Conservation (phyloP, 2,113 vertebrate genomes). For the Sturnira hondurensis region DNA sequence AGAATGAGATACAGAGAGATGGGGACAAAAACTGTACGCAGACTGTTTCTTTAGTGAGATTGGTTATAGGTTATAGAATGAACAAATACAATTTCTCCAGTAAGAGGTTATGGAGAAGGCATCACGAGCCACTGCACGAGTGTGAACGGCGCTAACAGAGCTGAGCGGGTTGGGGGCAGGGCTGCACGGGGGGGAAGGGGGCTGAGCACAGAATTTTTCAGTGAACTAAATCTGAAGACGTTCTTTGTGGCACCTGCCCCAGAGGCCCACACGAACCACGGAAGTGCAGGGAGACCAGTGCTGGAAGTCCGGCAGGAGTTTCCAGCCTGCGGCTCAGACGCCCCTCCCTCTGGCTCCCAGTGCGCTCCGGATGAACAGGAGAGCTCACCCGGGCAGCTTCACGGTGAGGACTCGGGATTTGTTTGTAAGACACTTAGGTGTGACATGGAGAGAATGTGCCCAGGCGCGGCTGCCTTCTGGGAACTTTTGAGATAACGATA, state of each 20-base stretch:
- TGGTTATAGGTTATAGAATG: not conserved
- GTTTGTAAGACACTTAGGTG: constrained; percentile 61
- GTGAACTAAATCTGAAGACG: not conserved
- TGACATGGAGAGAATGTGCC: constrained; percentile 64
- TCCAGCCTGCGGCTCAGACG: constrained; percentile 50
- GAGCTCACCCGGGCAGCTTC: constrained; percentile 65
- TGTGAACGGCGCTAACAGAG: not conserved
- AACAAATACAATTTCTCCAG: not conserved
- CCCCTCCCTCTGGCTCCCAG: constrained; percentile 68
- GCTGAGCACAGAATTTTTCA: not conserved
- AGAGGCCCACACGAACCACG: not conserved
- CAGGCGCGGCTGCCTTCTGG: constrained; percentile 75
- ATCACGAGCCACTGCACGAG: not conserved
- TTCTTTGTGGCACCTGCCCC: not conserved
- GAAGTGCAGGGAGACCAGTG: not conserved
- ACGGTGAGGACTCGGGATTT: constrained; percentile 64
- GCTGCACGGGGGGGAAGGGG: not conserved
- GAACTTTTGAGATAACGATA: constrained; percentile 71
- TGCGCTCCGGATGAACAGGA: constrained; percentile 62
- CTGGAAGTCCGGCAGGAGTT: constrained; percentile 65
- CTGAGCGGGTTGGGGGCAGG: not conserved
- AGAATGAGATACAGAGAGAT: not conserved
- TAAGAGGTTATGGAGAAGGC: not conserved
- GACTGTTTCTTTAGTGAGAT: not conserved
- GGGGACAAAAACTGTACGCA: not conserved